Conservation (phyloP, 2,888 invertebrate species). For the Ceriagrion tenellum region DNA sequence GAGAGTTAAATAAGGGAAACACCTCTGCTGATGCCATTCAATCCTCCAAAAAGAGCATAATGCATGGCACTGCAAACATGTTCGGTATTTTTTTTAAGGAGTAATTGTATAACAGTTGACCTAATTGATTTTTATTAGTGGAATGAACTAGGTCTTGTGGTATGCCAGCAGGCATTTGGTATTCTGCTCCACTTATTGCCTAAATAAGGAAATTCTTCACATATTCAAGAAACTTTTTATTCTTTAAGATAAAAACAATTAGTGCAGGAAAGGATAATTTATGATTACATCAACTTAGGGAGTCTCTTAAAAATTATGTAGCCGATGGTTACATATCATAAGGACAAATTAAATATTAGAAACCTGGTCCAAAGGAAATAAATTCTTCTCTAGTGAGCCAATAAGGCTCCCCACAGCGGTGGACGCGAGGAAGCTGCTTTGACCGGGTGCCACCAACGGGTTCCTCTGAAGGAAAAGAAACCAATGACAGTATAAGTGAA, state of each 20-base stretch:
- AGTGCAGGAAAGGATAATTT: neutral
- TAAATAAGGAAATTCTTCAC: too few relatives aligned
- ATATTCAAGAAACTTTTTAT: neutral
- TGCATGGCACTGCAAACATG: too few relatives aligned
- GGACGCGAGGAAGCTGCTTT: neutral
- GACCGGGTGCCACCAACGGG: neutral
- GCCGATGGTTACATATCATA: neutral
- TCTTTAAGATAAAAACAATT: neutral
- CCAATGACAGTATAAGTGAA: neutral
- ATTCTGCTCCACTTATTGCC: too few relatives aligned
- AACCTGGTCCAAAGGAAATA: constrained; percentile 51
- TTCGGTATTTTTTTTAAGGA: too few relatives aligned
- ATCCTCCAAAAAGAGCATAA: too few relatives aligned
- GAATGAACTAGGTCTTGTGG: too few relatives aligned
- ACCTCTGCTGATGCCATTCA: too few relatives aligned
- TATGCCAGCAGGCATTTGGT: too few relatives aligned
- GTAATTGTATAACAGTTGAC: too few relatives aligned
- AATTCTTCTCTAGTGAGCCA: constrained; percentile 60
- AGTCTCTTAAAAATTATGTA: neutral
- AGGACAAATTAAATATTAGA: neutral
- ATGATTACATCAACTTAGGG: neutral
- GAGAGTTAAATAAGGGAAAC: too few relatives aligned
- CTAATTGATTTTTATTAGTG: too few relatives aligned
- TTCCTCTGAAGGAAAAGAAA: neutral
- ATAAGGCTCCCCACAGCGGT: constrained; percentile 37